phyloP scores from a whole-genome alignment of 2,888 invertebrate species.

The Plemyria rubiginata region DNA sequence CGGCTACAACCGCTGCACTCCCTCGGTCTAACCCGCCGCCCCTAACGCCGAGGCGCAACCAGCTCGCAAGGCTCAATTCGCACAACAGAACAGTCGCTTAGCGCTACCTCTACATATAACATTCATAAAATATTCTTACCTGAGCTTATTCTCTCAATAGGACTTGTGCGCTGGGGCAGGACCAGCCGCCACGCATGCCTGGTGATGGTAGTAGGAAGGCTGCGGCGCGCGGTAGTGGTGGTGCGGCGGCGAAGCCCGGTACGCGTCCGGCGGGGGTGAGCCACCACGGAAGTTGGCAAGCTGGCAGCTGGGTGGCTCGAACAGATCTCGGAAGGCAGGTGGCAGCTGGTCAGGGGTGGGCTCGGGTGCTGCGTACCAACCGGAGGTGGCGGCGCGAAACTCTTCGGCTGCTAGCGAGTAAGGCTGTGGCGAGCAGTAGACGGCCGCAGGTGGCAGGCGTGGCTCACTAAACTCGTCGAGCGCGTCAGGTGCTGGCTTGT shows the following conservation, averaged over 20 bases:
- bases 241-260: slow-evolving; percentile 76
- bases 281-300: slow-evolving; percentile 79
- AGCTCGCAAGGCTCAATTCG: slow-evolving; percentile 74
- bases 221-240: slow-evolving; percentile 79
- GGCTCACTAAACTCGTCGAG: slow-evolving; percentile 80
- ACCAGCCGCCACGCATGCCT: slow-evolving; percentile 85
- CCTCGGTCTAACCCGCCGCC: slow-evolving; percentile 52
- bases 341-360: slow-evolving; percentile 74
- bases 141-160: slow-evolving; percentile 75
- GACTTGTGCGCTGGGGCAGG: slow-evolving; percentile 80
- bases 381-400: slow-evolving; percentile 76
- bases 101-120: slow-evolving; percentile 45
- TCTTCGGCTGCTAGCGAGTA: slow-evolving; percentile 84
- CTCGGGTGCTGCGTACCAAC: slow-evolving; percentile 85
- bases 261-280: slow-evolving; percentile 71
- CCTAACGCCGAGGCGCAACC: slow-evolving; percentile 33
- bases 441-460: slow-evolving; percentile 84
- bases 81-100: slow-evolving; percentile 65
- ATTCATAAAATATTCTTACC: slow-evolving; percentile 56
- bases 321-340: slow-evolving; percentile 76
- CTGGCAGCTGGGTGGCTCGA: slow-evolving; percentile 82
- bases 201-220: slow-evolving; percentile 84
- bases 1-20: slow-evolving; percentile 51
- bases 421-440: slow-evolving; percentile 80
- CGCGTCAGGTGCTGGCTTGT: slow-evolving; percentile 69